Percentiles rank a stretch among this genome's conserved stretches.
These are phyloP conservation scores for Tokudaia muenninki DNA, from an alignment of 2,797 vertebrate genomes.

Conservation along the genomic window DNA sequence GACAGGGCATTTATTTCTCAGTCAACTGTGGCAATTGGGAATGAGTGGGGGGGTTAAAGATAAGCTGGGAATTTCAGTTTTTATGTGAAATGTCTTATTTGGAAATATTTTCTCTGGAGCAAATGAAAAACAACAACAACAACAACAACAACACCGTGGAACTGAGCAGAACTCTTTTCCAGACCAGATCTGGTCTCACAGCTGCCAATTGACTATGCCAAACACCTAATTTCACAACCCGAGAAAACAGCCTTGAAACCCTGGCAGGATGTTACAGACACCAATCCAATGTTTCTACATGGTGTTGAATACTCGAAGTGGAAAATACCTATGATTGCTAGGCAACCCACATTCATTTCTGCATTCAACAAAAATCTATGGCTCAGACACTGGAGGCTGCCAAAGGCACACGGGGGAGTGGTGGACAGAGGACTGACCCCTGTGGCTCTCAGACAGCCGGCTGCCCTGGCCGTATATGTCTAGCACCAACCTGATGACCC, in stretches of 20 bases:
- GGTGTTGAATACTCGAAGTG: not conserved
- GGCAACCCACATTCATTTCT: not conserved
- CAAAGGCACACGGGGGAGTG: not conserved
- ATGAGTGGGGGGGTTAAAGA: not conserved
- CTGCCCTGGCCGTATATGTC: not conserved
- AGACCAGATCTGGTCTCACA: not conserved
- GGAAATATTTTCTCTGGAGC: slow-evolving; percentile 26
- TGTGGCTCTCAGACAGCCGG: not conserved
- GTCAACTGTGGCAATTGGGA: not conserved
- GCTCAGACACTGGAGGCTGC: not conserved
- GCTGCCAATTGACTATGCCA: not conserved
- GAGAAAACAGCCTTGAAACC: not conserved
- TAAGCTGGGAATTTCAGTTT: slow-evolving; percentile 27
- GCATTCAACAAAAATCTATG: not conserved
- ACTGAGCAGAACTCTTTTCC: not conserved
- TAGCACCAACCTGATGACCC: not conserved
- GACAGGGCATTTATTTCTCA: not conserved
- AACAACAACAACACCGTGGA: not conserved
- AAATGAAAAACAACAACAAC: not conserved
- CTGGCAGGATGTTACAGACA: not conserved
- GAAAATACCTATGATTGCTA: not conserved
- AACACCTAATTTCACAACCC: not conserved
- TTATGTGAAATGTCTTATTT: slow-evolving; percentile 1
- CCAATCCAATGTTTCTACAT: not conserved
- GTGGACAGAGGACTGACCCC: not conserved